These are phyloP conservation scores for Arothron firmamentum DNA, from an alignment of 2,113 vertebrate species.

Conservation along the genomic window DNA sequence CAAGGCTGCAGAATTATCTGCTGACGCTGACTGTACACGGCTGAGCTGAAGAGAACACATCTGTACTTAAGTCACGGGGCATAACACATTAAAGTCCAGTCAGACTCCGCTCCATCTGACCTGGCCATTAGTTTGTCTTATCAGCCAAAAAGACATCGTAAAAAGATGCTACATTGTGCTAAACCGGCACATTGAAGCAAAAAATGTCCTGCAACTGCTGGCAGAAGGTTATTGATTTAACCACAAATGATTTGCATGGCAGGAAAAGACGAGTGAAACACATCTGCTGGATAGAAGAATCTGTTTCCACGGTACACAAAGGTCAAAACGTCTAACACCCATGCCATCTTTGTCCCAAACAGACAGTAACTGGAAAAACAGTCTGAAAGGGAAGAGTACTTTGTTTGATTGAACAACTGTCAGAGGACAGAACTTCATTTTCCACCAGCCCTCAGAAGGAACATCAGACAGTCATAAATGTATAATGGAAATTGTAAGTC, in stretches of 20 bases:
- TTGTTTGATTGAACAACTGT: slow-evolving; percentile 29
- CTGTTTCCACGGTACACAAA: slow-evolving; percentile 13
- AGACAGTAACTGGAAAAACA: slow-evolving; percentile 20
- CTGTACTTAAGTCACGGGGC: slow-evolving; percentile 55
- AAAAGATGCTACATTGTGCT: slow-evolving; percentile 27
- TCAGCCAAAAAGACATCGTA: slow-evolving; percentile 30
- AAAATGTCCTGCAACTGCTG: slow-evolving; percentile 12
- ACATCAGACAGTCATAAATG: slow-evolving; percentile 26
- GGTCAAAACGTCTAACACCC: slow-evolving; percentile 2
- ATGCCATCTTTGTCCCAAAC: slow-evolving; percentile 10
- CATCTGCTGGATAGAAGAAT: slow-evolving; percentile 10
- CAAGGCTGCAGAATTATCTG: slow-evolving; percentile 22
- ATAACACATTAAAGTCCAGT: slow-evolving; percentile 43
- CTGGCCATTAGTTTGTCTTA: slow-evolving; percentile 37
- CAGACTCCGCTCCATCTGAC: slow-evolving; percentile 26
- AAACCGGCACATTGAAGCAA: slow-evolving; percentile 44
- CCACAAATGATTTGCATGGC: slow-evolving; percentile 10
- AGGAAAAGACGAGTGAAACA: slow-evolving; percentile 32
- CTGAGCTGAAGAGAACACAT: slow-evolving; percentile 36
- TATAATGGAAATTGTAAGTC: slow-evolving; percentile 30
- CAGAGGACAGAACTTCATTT: slow-evolving; percentile 20
- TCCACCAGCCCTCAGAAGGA: slow-evolving; percentile 10
- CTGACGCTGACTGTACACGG: slow-evolving; percentile 15
- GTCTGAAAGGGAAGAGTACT: slow-evolving; percentile 17
- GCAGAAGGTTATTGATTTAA: slow-evolving; percentile 15